Evolutionary conservation across 2,888 invertebrate genomes (phyloP).

Genomic region (Melieria omissa): DNA sequence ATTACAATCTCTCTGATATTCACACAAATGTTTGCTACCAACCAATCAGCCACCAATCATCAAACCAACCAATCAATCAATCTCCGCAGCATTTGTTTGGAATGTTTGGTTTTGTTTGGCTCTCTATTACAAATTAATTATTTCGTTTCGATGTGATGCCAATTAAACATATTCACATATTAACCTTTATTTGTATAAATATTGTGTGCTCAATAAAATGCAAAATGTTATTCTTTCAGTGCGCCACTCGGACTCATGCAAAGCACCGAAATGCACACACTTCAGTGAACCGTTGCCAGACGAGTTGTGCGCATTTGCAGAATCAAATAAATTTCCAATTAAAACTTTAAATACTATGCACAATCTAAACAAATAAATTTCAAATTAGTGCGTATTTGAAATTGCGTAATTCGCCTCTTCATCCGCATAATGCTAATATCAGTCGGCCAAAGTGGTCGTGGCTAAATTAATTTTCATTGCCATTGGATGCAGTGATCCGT

Average conservation of each 20-base stretch:
- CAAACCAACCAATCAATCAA: too few relatives aligned
- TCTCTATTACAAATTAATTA: too few relatives aligned
- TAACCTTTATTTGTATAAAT: too few relatives aligned
- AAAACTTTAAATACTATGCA: slow-evolving; percentile 44
- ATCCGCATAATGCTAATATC: slow-evolving; percentile 19
- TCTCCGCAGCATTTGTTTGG: too few relatives aligned
- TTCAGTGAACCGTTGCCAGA: too few relatives aligned
- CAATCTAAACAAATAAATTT: slow-evolving; percentile 47
- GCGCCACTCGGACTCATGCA: neutral
- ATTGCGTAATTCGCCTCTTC: slow-evolving; percentile 16
- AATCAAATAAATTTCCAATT: slow-evolving; percentile 46
- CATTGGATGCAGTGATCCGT: neutral
- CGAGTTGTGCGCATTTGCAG: neutral
- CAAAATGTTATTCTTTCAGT: slow-evolving; percentile 32
- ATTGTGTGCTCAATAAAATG: slow-evolving; percentile 32
- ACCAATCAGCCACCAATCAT: too few relatives aligned
- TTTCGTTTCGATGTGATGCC: too few relatives aligned
- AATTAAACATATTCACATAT: too few relatives aligned
- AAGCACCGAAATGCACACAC: too few relatives aligned
- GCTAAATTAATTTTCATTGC: slow-evolving; percentile 30
- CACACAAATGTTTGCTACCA: too few relatives aligned
- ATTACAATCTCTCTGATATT: too few relatives aligned
- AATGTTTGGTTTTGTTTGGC: too few relatives aligned
- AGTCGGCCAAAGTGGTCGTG: slow-evolving; percentile 29
- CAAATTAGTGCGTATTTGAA: slow-evolving; percentile 44